Base-by-base conservation (phyloP, 1,140 invertebrate genomes). In the Globodera rostochiensis region DNA sequence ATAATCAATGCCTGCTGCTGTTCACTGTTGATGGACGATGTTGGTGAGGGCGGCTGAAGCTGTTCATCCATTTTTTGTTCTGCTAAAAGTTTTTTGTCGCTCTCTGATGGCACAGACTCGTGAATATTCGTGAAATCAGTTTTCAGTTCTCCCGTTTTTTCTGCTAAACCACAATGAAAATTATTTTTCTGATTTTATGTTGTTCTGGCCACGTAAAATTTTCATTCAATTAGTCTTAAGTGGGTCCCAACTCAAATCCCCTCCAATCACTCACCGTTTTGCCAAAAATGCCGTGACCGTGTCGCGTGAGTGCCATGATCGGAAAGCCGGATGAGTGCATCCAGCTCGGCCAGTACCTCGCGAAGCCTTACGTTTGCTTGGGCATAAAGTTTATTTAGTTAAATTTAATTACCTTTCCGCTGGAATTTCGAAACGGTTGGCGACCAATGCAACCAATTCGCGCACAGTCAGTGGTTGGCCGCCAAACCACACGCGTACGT, bases 401-500 rank as follows among this genome's bases (percentile, higher is more conserved):
- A 3, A 74, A 45, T 75, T 19, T 19, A 0, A 36, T 45, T 21
- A 78, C 25, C 69, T 36, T 19, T 71, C n/a, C 21, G 69, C 19
- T 19, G 69, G 13, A 71, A 71, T 71, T 36, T 78, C 49, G 69
- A 80, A 80, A 50, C 75, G 79, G n/a, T 66, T 66, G 45, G 79
- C 60, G 6, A 80, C 79, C 19, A 80, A 19, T 46, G 70, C 49
- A 49, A 80, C 60, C 49, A 80, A 66, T 67, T 80, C 79, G 46
- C 49, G 46, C 21, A 80, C 60, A 9, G 47, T 47, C 60, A 80
- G 36, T 36, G 49, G 64, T 74, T n/a, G 50, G 5, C 79, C 79
- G 46, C 79, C 69, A 21, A 80, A 80, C 75, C 79, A 80, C 36
- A 80, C 69, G 64, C 75, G 71, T 47, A 80, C 79, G 69, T 80